Conservation (phyloP, 2,113 vertebrate species). For the Ivindomyrus marchei region DNA sequence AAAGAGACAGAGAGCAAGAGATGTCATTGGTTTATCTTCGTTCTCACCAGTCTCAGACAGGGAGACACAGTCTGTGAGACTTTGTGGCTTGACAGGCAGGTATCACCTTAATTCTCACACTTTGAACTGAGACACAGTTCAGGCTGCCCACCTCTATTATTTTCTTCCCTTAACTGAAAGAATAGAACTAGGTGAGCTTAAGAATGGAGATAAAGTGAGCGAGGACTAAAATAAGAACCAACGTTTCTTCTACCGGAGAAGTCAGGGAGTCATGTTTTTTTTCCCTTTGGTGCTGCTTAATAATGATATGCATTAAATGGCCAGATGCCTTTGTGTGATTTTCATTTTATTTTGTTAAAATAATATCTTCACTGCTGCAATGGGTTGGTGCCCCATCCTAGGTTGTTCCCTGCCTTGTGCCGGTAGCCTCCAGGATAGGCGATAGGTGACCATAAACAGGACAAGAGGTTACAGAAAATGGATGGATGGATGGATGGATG, state of each 20-base stretch:
- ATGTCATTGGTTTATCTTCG: neutral
- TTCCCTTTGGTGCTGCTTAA: neutral
- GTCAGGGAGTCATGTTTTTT: neutral
- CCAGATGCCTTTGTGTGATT: neutral
- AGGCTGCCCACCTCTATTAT: neutral
- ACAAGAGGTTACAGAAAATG: too few relatives aligned
- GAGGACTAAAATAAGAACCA: neutral
- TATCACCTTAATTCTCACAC: neutral
- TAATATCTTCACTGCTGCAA: neutral
- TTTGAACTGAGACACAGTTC: neutral
- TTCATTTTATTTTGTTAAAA: neutral
- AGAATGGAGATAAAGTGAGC: neutral
- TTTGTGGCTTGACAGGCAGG: neutral
- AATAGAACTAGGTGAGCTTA: neutral
- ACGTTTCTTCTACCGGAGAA: neutral
- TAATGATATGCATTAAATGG: neutral
- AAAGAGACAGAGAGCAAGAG: neutral
- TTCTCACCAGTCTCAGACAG: neutral
- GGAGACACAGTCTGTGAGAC: neutral
- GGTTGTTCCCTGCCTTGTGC: neutral
- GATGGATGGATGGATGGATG: too few relatives aligned
- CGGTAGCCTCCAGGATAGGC: neutral
- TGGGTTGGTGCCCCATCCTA: neutral
- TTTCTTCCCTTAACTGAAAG: neutral
- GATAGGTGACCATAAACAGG: too few relatives aligned